phyloP scores from a whole-genome alignment of 2,797 vertebrate genomes.

The Hydrocynus forskahlii region DNA sequence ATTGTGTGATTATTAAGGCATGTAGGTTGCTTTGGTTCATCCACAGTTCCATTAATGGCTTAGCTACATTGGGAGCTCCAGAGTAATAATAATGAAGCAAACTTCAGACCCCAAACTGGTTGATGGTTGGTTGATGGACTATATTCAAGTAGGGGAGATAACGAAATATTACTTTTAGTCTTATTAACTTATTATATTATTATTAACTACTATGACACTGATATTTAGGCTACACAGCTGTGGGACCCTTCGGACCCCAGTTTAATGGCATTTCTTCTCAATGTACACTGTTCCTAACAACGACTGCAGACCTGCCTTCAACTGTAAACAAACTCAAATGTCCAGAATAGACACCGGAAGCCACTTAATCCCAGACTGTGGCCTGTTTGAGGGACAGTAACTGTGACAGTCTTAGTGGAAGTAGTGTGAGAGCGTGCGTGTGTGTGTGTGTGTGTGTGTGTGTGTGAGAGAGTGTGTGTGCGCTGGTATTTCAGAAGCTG shows the following conservation, averaged over 20 bases:
- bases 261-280: conserved; percentile 1
- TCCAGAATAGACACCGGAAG: conserved; percentile 13
- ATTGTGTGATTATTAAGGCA: no score
- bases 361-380: neutral
- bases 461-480: neutral
- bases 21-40: no score
- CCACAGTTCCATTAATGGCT: no score
- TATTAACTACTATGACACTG: neutral
- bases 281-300: neutral
- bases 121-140: no score
- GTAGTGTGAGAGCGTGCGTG: neutral
- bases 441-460: neutral
- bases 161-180: no score
- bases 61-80: no score
- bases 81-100: no score
- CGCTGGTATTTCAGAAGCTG: conserved; percentile 61
- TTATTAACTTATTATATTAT: neutral
- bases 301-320: no score
- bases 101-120: no score
- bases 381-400: conserved; percentile 9
- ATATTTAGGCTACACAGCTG: neutral
- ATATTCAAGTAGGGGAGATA: no score
- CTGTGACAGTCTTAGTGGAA: neutral
- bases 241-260: neutral
- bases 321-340: conserved; percentile 1